These are phyloP conservation scores for Lepidurus apus DNA, from an alignment of 1,140 invertebrate species.

Conservation along the genomic window DNA sequence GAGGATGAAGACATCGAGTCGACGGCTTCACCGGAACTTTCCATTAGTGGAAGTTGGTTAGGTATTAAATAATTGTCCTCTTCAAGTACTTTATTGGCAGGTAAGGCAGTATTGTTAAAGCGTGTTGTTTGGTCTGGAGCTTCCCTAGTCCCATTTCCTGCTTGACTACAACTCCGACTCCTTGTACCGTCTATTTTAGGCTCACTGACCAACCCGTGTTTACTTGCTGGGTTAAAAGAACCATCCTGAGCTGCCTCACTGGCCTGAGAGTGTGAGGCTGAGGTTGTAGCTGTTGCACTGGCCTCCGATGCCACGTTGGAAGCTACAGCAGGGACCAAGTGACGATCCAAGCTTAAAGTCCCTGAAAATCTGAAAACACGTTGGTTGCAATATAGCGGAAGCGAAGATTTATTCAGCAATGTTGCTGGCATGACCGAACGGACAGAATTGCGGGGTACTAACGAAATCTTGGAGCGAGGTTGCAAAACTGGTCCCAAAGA, in stretches of 20 bases:
- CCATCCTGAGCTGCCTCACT: not conserved
- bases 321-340: not conserved
- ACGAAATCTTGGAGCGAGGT: not conserved
- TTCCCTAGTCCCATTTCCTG: not conserved
- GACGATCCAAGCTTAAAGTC: not conserved
- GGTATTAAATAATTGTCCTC: not conserved
- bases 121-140: not conserved
- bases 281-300: not conserved
- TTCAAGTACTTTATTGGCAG: not conserved
- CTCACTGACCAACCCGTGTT: not conserved
- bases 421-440: not conserved
- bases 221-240: not conserved
- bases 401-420: not conserved
- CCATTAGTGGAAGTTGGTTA: not conserved
- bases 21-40: not conserved
- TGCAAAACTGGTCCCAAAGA: not conserved
- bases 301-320: not conserved
- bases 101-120: not conserved
- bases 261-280: not conserved
- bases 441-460: not conserved
- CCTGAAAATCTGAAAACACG: constrained; percentile 1
- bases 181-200: not conserved
- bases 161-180: not conserved
- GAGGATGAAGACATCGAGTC: not conserved
- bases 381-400: constrained; percentile 6